Evolutionary conservation across 2,797 vertebrate genomes (phyloP), one percentile per base, ranked within the genome.

Genomic region (Miichthys miiuy): DNA sequence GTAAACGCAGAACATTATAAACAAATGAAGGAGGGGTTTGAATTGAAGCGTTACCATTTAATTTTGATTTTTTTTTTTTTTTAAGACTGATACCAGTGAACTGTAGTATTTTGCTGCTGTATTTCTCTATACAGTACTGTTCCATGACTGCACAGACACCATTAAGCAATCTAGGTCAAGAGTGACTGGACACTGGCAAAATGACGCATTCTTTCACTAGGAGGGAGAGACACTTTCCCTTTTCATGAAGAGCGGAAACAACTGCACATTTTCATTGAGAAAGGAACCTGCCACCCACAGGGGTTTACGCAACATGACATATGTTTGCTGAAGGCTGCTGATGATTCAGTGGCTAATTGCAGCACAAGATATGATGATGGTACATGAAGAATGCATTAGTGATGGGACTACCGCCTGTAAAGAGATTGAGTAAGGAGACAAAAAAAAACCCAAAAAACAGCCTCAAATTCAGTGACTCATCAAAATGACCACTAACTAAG

Each of bases 271-370:
- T 52, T 23, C 3, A 58, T 23, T 60, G 57, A 54, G 52, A 80
- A 68, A 69, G 23, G 13, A 85, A 55, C 4, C 11, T 27, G 1
- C 18, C 56, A 30, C 51, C 21, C 58, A 81, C 18, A 65, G 56
- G n/a, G 66, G 62, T 25, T 72, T 41, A 72, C 6, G 8, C 30
- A 55, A 54, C 3, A 68, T 57, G 69, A 23, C 0, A 56, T 38
- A 25, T 51, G 12, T 57, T 68, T 17, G 10, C 30, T 56, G 75
- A 80, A 68, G 61, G 77, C 9, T 56, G 25, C 17, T 77, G 51
- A 88, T 80, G 73, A 87, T 71, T 83, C 77, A 87, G 52, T 68
- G 73, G 64, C 79, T 83, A 86, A 80, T 83, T 73, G 72, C 58
- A 72, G 72, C 66, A 51, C 60, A 47, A 55, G 62, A 85, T 54